Conservation (phyloP, 1,140 invertebrate species). For the Colletes latitarsis region DNA sequence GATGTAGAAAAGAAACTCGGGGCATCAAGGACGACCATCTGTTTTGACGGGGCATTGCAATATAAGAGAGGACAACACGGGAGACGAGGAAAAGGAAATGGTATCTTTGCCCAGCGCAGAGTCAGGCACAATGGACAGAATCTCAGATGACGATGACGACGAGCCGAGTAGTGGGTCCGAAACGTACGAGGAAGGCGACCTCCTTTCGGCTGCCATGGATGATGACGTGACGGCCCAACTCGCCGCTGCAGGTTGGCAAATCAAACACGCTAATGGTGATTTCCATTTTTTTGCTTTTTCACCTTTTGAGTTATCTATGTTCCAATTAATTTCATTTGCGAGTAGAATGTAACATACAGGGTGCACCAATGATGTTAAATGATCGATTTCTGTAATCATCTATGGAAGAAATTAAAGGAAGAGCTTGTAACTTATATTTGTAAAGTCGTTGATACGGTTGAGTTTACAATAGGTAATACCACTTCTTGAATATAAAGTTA, state of each 20-base stretch:
- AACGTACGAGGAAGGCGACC: slow-evolving; percentile 88
- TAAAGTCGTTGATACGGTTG: background rate
- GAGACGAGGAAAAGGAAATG: slow-evolving; percentile 62
- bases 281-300: slow-evolving; percentile 81
- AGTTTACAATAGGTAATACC: background rate
- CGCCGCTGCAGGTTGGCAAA: slow-evolving; percentile 92
- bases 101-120: slow-evolving; percentile 73
- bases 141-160: slow-evolving; percentile 90
- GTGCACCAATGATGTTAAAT: slow-evolving; percentile 52
- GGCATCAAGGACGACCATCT: slow-evolving; percentile 35
- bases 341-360: slow-evolving; percentile 41
- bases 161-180: slow-evolving; percentile 88
- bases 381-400: background rate
- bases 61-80: slow-evolving; percentile 49
- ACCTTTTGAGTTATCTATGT: slow-evolving; percentile 69
- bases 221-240: slow-evolving; percentile 97
- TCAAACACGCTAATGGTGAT: slow-evolving; percentile 82
- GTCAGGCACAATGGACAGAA: slow-evolving; percentile 77
- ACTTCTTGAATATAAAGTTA: background rate
- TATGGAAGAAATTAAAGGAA: background rate
- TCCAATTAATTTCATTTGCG: slow-evolving; percentile 61
- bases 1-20: slow-evolving; percentile 62
- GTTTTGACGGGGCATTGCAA: slow-evolving; percentile 52
- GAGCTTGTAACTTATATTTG: background rate
- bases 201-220: slow-evolving; percentile 90